Evolutionary conservation across 2,797 vertebrate genomes (phyloP).

Genomic region (Onychomys arenicola): DNA sequence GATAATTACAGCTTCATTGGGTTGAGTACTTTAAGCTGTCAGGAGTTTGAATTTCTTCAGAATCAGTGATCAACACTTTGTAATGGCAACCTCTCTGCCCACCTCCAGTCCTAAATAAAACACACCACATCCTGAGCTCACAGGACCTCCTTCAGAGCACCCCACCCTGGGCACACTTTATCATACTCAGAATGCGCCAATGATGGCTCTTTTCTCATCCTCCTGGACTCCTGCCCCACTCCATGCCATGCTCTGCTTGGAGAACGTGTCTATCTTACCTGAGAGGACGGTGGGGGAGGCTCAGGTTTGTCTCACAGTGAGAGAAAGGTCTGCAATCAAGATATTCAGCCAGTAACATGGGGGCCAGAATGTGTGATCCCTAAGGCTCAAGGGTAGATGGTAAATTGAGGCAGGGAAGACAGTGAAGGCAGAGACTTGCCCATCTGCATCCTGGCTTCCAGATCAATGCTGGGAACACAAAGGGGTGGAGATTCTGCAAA

Average conservation of each 20-base stretch:
- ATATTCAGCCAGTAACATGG: not conserved
- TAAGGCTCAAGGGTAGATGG: not conserved
- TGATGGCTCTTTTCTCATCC: not conserved
- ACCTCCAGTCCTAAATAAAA: constrained; percentile 40
- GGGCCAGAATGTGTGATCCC: not conserved
- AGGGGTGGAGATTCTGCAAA: not conserved
- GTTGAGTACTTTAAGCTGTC: constrained; percentile 75
- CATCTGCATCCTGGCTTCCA: not conserved
- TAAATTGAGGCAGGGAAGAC: not conserved
- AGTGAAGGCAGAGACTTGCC: not conserved
- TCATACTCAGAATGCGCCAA: not conserved
- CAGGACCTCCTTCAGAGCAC: not conserved
- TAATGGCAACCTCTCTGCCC: constrained; percentile 37
- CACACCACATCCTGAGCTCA: not conserved
- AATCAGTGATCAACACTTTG: constrained; percentile 44
- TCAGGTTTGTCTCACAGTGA: not conserved
- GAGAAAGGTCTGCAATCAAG: not conserved
- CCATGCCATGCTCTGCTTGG: not conserved
- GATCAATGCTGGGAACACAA: not conserved
- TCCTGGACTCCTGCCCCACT: not conserved
- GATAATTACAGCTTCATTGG: constrained; percentile 54
- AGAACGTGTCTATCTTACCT: not conserved
- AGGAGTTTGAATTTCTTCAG: constrained; percentile 68
- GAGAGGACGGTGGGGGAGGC: not conserved
- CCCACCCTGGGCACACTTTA: too few relatives aligned